phyloP scores from a whole-genome alignment of 2,888 invertebrate species.

The Brachyptera risi region DNA sequence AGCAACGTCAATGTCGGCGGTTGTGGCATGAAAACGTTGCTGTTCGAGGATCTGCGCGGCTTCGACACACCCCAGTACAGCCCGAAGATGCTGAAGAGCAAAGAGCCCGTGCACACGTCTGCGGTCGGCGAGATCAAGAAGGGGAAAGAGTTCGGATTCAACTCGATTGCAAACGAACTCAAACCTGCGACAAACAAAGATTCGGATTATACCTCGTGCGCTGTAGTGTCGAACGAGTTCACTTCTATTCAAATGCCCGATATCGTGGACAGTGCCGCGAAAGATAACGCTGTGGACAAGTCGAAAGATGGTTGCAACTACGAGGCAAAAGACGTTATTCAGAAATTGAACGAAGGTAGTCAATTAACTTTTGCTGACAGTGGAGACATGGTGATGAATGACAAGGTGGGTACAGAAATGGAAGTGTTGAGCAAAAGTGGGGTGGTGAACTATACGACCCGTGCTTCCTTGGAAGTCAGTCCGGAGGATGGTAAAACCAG shows the following conservation, averaged over 20 bases:
- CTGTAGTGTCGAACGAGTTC: background rate
- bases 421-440: conserved; percentile 26
- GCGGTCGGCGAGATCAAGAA: background rate
- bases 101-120: background rate
- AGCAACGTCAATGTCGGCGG: conserved; percentile 50
- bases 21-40: conserved; percentile 29
- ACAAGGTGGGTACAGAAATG: conserved; percentile 26
- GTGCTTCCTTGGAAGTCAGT: conserved; percentile 32
- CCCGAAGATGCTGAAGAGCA: background rate
- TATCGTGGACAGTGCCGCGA: background rate
- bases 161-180: background rate
- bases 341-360: background rate
- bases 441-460: conserved; percentile 29
- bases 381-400: background rate
- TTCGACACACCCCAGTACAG: background rate
- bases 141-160: conserved; percentile 21
- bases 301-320: no score
- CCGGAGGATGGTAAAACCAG: no score
- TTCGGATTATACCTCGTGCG: background rate
- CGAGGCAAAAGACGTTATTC: background rate
- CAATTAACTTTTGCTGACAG: background rate
- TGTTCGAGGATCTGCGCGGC: conserved; percentile 26
- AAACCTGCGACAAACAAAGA: background rate
- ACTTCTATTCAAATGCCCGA: background rate
- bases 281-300: no score